These are phyloP conservation scores for Danio albolineatus DNA, from an alignment of 2,797 vertebrate genomes.

Conservation along the genomic window DNA sequence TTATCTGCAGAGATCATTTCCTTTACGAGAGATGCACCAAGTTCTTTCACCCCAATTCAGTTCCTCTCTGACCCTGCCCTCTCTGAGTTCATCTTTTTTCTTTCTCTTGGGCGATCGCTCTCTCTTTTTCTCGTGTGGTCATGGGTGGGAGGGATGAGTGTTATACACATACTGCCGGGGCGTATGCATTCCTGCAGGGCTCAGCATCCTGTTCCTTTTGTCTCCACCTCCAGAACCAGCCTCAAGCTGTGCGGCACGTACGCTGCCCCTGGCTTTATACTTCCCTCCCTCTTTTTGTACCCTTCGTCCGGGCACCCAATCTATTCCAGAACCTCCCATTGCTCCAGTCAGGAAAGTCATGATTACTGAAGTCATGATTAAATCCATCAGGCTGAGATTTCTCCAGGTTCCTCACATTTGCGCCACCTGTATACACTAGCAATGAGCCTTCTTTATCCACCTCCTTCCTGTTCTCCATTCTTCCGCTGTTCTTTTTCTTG, in stretches of 20 bases:
- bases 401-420: slow-evolving; percentile 75
- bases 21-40: slow-evolving; percentile 1
- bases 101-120: slow-evolving; percentile 6
- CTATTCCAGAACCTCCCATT: slow-evolving; percentile 75
- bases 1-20: slow-evolving; percentile 39
- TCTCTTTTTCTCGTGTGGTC: slow-evolving; percentile 33
- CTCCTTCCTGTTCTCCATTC: slow-evolving; percentile 64
- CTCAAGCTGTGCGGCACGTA: slow-evolving; percentile 76
- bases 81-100: slow-evolving; percentile 16
- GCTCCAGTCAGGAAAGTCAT: slow-evolving; percentile 83
- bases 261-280: slow-evolving; percentile 64
- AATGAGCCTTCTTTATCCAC: slow-evolving; percentile 69
- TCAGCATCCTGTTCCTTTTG: slow-evolving; percentile 80
- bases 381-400: slow-evolving; percentile 61
- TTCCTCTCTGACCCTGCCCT: slow-evolving; percentile 11
- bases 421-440: slow-evolving; percentile 77
- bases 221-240: slow-evolving; percentile 75
- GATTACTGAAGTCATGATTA: too few relatives aligned
- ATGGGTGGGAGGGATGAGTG: slow-evolving; percentile 53
- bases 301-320: slow-evolving; percentile 69
- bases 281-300: slow-evolving; percentile 50
- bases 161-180: slow-evolving; percentile 70
- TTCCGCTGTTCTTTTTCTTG: slow-evolving; percentile 44
- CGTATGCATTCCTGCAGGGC: slow-evolving; percentile 79
- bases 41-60: slow-evolving; percentile 21